Evolutionary conservation across 64 coral and sea anemone species (phyloP).

Genomic region (Pocillopora damicornis): DNA sequence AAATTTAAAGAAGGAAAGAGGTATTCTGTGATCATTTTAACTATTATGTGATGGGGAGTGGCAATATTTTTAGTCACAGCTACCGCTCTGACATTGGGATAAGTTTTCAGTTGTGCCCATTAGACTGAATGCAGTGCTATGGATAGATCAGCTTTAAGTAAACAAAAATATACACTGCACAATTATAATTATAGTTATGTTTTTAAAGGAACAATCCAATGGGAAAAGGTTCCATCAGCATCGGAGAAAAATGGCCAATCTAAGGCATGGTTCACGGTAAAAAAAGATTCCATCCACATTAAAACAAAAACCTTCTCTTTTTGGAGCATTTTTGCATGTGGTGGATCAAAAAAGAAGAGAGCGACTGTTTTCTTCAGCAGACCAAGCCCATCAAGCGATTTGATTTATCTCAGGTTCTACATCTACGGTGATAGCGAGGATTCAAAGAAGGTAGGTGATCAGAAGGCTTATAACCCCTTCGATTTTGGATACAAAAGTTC

Average conservation of each 20-base stretch:
- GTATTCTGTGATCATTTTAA: too few species aligned
- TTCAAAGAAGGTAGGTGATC: constrained; percentile 5
- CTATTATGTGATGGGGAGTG: too few species aligned
- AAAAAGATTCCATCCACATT: constrained; percentile 3
- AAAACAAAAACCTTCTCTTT: constrained; percentile 24
- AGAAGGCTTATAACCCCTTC: neutral
- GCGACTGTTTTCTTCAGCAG: neutral
- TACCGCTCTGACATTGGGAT: too few species aligned
- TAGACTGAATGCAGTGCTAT: neutral
- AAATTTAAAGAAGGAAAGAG: too few species aligned
- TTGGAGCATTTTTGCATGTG: constrained; percentile 11
- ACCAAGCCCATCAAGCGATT: neutral
- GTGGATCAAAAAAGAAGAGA: constrained; percentile 23
- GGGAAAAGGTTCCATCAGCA: constrained; percentile 10
- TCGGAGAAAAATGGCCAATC: constrained; percentile 9
- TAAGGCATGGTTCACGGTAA: constrained; percentile 18
- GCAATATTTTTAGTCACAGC: too few species aligned
- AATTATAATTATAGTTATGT: neutral
- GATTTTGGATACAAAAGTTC: too few species aligned
- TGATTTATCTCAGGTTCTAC: neutral
- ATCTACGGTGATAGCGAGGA: constrained; percentile 40
- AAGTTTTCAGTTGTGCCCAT: too few species aligned
- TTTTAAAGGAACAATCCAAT: neutral
- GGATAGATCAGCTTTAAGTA: neutral
- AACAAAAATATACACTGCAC: too few species aligned